Evolutionary conservation across 2,797 vertebrate genomes (phyloP), one percentile per base, ranked within the genome.

Genomic region (Serranus cabrilla): DNA sequence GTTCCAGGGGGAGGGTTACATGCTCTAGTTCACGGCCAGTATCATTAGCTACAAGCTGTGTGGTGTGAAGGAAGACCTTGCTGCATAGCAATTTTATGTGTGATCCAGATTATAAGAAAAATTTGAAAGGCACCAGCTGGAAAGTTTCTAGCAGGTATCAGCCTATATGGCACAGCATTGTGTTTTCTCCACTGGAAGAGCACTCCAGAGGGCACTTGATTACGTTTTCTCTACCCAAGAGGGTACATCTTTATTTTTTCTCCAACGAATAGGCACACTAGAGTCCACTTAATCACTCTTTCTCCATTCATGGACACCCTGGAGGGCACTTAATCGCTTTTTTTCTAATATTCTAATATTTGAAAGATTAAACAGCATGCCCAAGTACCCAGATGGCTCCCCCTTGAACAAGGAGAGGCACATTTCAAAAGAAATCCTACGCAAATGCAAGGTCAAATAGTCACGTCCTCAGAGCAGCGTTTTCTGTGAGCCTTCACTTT

Each of bases 281-380:
- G 8, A 34, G 34, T 7, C 4, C 34, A 34, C 34, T 34, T 31
- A 31, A 6, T 34, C 34, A 34, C 8, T 4, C 7, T 34, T 6
- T 34, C 34, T 34, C 34, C 34, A 34, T 34, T 34, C 7, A 34
- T 34, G 8, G 7, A 7, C 1, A 34, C 34, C 5, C 34, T 34
- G 7, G 6, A 34, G 34, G 34, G 7, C 34, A 34, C 34, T 9
- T 8, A 7, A 34, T 34, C 34, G 7, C 34, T 7, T 34, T 34
- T 34, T 34, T 8, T 34, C 5, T 7, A 7, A 34, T 34, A 7
- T 34, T 34, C 34, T 7, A 50, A 52, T 75, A 67, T 81, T 25
- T 65, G 52, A 80, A 84, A 80, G 73, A 83, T 82, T 79, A 85
- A 82, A 78, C 56, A 54, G 76, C 70, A 74, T 69, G 8, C 27